Conservation (phyloP, 2,113 vertebrate genomes). For the Australoheros scitulus region DNA sequence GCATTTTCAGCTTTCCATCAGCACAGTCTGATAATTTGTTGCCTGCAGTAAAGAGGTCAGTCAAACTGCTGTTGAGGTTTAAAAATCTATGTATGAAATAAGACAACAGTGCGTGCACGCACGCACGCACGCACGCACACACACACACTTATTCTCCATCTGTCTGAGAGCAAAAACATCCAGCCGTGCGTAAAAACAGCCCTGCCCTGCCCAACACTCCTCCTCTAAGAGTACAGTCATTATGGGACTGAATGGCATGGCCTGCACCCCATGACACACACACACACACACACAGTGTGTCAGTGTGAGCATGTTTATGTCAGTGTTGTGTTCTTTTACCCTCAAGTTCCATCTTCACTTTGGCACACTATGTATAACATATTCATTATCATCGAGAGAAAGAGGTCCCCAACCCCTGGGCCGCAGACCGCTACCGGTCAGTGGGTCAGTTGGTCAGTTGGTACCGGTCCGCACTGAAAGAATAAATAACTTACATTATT, state of each 20-base stretch:
- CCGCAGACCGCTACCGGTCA: too few species aligned
- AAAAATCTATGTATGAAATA: slow-evolving; percentile 30
- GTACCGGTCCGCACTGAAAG: too few species aligned
- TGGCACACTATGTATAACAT: neutral
- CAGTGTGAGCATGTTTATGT: neutral
- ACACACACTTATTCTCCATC: slow-evolving; percentile 55
- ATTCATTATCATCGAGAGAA: too few species aligned
- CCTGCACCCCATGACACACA: neutral
- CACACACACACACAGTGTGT: neutral
- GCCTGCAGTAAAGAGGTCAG: neutral
- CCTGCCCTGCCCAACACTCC: slow-evolving; percentile 35
- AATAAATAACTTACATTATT: too few species aligned
- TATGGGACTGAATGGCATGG: slow-evolving; percentile 28
- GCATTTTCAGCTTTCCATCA: neutral
- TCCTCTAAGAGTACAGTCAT: slow-evolving; percentile 48
- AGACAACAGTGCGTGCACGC: slow-evolving; percentile 14
- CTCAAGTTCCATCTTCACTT: slow-evolving; percentile 5
- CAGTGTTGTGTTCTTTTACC: slow-evolving; percentile 1
- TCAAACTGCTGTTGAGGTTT: slow-evolving; percentile 30
- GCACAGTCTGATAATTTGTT: neutral
- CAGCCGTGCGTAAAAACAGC: slow-evolving; percentile 42
- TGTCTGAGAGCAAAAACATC: slow-evolving; percentile 53
- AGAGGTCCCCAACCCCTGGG: too few species aligned
- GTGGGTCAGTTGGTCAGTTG: too few species aligned
- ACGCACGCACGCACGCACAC: slow-evolving; percentile 7